Evolutionary conservation across 2,888 invertebrate species (phyloP).

Genomic region (Cephus spinipes): DNA sequence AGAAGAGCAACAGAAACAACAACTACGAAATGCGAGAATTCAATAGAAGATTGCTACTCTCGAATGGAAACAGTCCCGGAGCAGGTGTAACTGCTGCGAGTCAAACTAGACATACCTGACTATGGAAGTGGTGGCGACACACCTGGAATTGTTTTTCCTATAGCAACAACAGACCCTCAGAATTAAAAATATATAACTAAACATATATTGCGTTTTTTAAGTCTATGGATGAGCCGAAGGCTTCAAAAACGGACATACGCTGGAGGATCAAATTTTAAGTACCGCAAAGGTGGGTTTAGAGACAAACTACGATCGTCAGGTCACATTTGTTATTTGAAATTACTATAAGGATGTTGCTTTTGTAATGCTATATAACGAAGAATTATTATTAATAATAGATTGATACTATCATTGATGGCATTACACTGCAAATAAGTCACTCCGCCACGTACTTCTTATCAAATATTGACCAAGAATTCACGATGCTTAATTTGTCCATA

Average conservation of each 20-base stretch:
- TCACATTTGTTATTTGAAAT: not conserved
- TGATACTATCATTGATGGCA: not conserved
- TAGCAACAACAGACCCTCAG: constrained; percentile 58
- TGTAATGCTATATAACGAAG: not conserved
- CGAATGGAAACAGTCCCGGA: constrained; percentile 61
- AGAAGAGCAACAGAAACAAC: constrained; percentile 81
- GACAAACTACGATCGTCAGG: not conserved
- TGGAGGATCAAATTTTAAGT: not conserved
- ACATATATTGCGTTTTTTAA: constrained; percentile 19
- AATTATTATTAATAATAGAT: not conserved
- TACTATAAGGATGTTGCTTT: not conserved
- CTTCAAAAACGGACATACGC: constrained; percentile 25
- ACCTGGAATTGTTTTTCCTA: constrained; percentile 58
- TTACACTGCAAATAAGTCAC: not conserved
- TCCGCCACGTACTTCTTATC: not conserved
- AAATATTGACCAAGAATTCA: not conserved
- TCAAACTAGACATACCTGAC: constrained; percentile 64
- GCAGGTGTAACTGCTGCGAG: constrained; percentile 69
- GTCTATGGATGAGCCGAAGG: constrained; percentile 31
- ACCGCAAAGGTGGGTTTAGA: not conserved
- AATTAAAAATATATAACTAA: constrained; percentile 54
- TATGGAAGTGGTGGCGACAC: constrained; percentile 63
- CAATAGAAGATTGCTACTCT: constrained; percentile 64
- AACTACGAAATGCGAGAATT: constrained; percentile 85
- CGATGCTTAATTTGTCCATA: not conserved